These are phyloP conservation scores for Nephila pilipes DNA, from an alignment of 1,140 invertebrate genomes.

Conservation along the genomic window DNA sequence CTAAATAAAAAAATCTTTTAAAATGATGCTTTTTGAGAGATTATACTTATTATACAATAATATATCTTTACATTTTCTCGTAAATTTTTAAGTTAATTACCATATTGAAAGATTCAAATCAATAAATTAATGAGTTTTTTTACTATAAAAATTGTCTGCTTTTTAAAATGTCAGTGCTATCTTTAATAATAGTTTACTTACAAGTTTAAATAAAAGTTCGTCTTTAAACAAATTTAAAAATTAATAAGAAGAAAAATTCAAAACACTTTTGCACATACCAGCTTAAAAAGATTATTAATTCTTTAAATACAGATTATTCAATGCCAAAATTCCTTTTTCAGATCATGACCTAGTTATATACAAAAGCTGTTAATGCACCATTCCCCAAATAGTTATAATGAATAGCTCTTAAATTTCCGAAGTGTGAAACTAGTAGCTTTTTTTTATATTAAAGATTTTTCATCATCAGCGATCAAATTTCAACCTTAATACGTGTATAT, in stretches of 20 bases:
- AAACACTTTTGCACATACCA: background rate
- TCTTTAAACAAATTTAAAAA: background rate
- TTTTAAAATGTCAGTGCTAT: background rate
- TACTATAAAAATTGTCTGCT: background rate
- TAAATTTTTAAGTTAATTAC: too few relatives aligned
- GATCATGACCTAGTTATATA: background rate
- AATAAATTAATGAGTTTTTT: too few relatives aligned
- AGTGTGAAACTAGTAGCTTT: background rate
- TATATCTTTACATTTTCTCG: too few relatives aligned
- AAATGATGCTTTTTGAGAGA: too few relatives aligned
- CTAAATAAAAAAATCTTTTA: too few relatives aligned
- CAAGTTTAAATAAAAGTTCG: background rate
- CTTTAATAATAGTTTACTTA: background rate
- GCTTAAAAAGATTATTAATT: background rate
- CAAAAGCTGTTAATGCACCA: background rate
- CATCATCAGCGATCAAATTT: slow-evolving; percentile 1
- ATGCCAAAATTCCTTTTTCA: background rate
- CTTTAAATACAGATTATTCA: background rate
- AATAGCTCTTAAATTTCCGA: background rate
- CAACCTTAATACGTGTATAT: background rate
- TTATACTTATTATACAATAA: too few relatives aligned
- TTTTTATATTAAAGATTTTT: background rate
- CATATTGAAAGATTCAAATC: too few relatives aligned
- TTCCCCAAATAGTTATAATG: background rate
- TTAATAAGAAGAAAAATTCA: background rate